These are phyloP conservation scores for Taphrorychus bicolor DNA, from an alignment of 2,888 invertebrate species.

Conservation along the genomic window DNA sequence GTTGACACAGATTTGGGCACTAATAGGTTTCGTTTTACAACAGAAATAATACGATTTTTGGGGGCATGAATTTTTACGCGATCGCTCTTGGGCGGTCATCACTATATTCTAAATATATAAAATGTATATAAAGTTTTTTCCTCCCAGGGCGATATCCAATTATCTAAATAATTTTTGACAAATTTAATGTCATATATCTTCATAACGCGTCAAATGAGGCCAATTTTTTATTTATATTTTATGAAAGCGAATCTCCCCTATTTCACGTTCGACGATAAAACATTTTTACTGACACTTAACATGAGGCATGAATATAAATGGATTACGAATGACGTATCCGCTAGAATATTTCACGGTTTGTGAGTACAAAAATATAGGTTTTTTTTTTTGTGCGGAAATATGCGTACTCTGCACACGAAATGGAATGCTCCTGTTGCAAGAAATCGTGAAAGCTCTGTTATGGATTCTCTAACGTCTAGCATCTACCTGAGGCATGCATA, in stretches of 20 bases:
- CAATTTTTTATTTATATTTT: neutral
- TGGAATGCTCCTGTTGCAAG: neutral
- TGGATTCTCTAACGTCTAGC: neutral
- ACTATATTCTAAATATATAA: no score
- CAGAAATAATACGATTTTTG: no score
- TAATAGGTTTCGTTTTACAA: no score
- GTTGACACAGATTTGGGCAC: no score
- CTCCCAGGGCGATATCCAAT: no score
- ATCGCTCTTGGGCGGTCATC: no score
- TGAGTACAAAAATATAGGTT: neutral
- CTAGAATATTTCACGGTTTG: neutral
- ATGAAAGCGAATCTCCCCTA: neutral
- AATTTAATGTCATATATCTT: no score
- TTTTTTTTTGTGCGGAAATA: no score
- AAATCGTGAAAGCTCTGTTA: neutral
- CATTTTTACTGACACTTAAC: neutral
- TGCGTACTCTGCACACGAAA: neutral
- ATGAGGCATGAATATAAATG: neutral
- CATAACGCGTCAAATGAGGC: neutral
- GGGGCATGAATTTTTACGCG: no score
- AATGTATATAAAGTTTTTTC: no score
- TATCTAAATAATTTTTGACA: no score
- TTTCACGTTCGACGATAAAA: neutral
- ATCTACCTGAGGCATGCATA: no score
- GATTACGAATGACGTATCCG: neutral